Evolutionary conservation across 2,797 vertebrate species (phyloP).

Genomic region (Characodon lateralis): DNA sequence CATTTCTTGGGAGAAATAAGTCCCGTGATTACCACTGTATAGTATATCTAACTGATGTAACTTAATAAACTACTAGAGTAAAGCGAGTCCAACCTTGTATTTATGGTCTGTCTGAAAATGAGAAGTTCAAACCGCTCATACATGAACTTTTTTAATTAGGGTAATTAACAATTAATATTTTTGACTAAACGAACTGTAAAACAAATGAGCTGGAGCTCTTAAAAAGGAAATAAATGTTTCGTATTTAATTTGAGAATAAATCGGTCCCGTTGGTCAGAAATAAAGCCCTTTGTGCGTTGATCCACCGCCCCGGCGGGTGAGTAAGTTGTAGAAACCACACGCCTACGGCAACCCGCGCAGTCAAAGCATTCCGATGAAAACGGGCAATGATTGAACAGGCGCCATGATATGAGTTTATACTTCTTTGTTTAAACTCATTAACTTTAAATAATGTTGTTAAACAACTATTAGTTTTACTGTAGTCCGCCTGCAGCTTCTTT

Average conservation of each 20-base stretch:
- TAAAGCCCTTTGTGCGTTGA: neutral
- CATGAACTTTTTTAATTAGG: too few species aligned
- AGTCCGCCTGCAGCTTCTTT: neutral
- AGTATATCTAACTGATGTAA: too few species aligned
- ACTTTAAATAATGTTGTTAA: neutral
- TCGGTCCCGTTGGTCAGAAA: neutral
- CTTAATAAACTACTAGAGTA: too few species aligned
- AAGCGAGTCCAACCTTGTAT: too few species aligned
- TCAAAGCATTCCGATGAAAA: neutral
- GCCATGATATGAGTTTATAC: neutral
- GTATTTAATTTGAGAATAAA: neutral
- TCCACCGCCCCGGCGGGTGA: neutral
- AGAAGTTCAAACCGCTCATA: too few species aligned
- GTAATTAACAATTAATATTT: too few species aligned
- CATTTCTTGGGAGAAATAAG: too few species aligned
- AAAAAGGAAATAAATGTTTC: neutral
- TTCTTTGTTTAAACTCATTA: neutral
- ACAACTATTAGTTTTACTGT: neutral
- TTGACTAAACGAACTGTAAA: neutral
- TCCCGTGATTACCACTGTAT: too few species aligned
- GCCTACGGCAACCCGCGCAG: conserved; percentile 29
- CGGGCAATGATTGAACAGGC: neutral
- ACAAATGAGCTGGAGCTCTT: neutral
- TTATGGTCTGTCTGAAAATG: too few species aligned
- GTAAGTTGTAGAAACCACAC: fast-evolving